Percentiles rank a stretch among this genome's conserved stretches.
Evolutionary conservation across 2,888 invertebrate genomes (phyloP).

Genomic region (Metacarcinus magister): DNA sequence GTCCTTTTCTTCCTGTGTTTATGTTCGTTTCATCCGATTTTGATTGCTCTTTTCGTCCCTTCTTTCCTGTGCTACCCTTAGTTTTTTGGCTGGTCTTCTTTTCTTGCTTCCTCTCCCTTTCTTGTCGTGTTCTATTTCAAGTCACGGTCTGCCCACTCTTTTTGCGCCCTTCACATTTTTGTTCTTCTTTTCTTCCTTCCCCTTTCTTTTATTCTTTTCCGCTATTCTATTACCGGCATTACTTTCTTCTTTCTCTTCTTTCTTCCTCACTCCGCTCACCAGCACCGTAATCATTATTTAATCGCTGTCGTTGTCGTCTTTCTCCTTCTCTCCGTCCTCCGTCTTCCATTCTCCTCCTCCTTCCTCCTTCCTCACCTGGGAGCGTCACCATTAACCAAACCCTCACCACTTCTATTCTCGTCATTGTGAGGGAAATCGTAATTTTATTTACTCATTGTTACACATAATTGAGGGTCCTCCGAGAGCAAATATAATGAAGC

Average conservation of each 20-base stretch:
- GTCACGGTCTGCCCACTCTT: not conserved
- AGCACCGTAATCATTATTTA: too few relatives aligned
- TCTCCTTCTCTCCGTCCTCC: not conserved
- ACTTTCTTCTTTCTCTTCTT: not conserved
- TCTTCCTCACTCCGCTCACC: not conserved
- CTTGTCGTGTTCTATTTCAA: not conserved
- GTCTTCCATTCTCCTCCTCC: not conserved
- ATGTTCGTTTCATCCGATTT: not conserved
- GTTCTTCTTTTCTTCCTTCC: not conserved
- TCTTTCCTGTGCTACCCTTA: not conserved
- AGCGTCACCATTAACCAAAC: not conserved
- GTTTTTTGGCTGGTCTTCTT: not conserved
- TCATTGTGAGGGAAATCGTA: conserved; percentile 12
- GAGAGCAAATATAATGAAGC: conserved; percentile 29
- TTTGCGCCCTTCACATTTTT: not conserved
- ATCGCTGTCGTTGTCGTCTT: not conserved
- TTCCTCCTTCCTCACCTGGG: not conserved
- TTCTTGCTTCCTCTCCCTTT: not conserved
- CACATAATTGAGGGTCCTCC: conserved; percentile 41
- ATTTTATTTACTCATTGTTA: conserved; percentile 36
- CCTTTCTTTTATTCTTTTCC: not conserved
- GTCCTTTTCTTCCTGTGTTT: not conserved
- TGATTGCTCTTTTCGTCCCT: not conserved
- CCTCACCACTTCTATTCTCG: conserved; percentile 7
- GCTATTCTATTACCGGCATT: too few relatives aligned